Evolutionary conservation across 2,113 vertebrate species (phyloP), one percentile per base, ranked within the genome.

Genomic region (Protobothrops flavoviridis): DNA sequence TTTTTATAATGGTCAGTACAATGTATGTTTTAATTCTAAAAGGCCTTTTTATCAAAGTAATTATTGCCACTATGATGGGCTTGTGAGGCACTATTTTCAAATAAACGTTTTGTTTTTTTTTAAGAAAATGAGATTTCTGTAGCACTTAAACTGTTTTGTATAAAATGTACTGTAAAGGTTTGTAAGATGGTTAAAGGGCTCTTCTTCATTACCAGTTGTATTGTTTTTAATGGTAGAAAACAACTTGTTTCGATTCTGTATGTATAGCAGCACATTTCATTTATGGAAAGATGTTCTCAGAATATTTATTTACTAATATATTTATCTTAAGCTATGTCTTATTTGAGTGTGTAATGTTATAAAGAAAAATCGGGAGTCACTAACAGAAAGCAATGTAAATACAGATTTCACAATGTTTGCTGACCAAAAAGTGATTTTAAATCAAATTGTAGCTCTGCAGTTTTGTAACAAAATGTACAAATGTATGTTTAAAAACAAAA

Each of bases 291-390:
- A 99, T 99, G 99, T 99, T 99, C 99, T 99, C 99, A 98, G 98
- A 99, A 99, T 99, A 99, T 99, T 99, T 99, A 99, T 99, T 99
- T 99, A 99, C 99, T 99, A 99, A 99, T 99, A 99, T 99, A 99
- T 99, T 99, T 99, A 99, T 99, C 99, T 99, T 98, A 99, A 99
- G 99, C 99, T 99, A 99, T 99, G 99, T 99, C 99, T 99, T 99
- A 99, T 98, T 99, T 98, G 98, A 98, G 98, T 98, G 98, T 98
- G 98, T 99, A 98, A 98, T 97, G 96, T 98, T 98, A 57, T 89
- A 57, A 89, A 56, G 17, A 89, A 56, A 56, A 98, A 98, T 98
- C 97, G 98, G 98, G 97, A 98, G 99, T 99, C 98, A 99, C 99
- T 99, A 99, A 99, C 98, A 98, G 97, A 97, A 98, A 98, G 98